A percentile compares a stretch with the other conserved stretches of the same genome.
These are phyloP conservation scores for Physeter macrocephalus DNA, from an alignment of 2,113 vertebrate species.

Conservation along the genomic window DNA sequence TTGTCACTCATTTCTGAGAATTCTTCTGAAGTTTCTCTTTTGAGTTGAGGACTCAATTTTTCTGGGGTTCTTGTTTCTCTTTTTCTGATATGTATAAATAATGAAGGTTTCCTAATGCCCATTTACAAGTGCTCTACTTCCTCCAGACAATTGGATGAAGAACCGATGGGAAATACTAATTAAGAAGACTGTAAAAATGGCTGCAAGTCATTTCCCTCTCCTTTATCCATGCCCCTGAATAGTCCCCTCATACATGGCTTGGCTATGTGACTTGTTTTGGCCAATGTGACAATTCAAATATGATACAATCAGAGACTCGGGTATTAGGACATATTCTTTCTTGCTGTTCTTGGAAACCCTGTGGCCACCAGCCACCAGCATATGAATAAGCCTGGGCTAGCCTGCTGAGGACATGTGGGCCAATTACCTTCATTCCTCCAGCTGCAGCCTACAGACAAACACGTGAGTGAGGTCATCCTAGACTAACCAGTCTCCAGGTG, in stretches of 20 bases:
- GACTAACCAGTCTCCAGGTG: not conserved
- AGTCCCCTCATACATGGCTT: not conserved
- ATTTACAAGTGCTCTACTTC: not conserved
- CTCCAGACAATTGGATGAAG: not conserved
- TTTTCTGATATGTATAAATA: conserved; percentile 11
- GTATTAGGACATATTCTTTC: not conserved
- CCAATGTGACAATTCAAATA: not conserved
- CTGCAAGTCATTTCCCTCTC: not conserved
- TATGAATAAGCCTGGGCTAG: not conserved
- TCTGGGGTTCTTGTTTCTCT: not conserved
- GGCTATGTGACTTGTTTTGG: not conserved
- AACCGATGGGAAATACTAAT: not conserved
- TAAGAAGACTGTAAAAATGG: not conserved
- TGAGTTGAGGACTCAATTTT: not conserved
- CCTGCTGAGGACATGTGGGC: not conserved
- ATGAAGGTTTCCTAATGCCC: not conserved
- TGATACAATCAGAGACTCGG: not conserved
- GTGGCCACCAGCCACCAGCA: not conserved
- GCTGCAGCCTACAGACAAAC: not conserved
- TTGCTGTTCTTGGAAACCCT: not conserved
- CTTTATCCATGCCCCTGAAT: not conserved
- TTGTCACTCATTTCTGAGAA: not conserved
- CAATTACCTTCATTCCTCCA: not conserved
- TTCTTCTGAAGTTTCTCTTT: not conserved
- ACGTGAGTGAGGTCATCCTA: not conserved